Base-by-base conservation (phyloP, 1,140 invertebrate species). In the Euglossa dilemma region DNA sequence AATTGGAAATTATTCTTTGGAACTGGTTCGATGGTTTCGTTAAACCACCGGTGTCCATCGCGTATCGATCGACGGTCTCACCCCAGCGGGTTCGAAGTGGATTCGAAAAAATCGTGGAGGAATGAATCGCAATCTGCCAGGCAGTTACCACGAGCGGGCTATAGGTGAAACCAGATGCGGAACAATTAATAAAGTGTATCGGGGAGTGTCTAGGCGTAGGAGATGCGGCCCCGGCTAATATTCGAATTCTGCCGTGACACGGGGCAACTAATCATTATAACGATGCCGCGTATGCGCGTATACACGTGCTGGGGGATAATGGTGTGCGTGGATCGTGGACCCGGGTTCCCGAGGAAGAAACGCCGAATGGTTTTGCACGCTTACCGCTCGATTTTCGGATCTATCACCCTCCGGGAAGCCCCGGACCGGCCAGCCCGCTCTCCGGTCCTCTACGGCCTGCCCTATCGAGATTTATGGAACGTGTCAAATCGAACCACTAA, bases 391-490 rank as follows among this genome's bases (percentile, higher is more conserved):
- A 91, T 83, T 91, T 88, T 67, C 72, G 87, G 87, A 90, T 89
- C 84, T 89, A 89, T 90, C 89, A 89, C 84, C 85, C 87, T 82
- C 67, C 61, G 85, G 76, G 81, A 85, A 89, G 64, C 61, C 56
- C 47, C 80, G 75, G 84, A 74, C 85, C 75, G 76, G 71, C 85
- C 89, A 84, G 28, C 14, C 25, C 72, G 36, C 47, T 75, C 52
- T 61, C 74, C 28, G 70, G 63, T 67, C 84, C 90, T 88, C 90
- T 91, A 82, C 7, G 77, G 83, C 84, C 87, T 79, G 82, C 85
- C 86, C 70, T 54, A 83, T 83, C 20, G 76, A 92, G 92, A 93
- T 93, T 93, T 93, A 93, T 93, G 91, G 84, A 87, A 90, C 91
- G 90, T 91, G 89, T 87, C 91, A 86, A 93, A 93, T 92, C 89